Evolutionary conservation across 2,888 invertebrate species (phyloP).

Genomic region (Eupithecia abbreviata): DNA sequence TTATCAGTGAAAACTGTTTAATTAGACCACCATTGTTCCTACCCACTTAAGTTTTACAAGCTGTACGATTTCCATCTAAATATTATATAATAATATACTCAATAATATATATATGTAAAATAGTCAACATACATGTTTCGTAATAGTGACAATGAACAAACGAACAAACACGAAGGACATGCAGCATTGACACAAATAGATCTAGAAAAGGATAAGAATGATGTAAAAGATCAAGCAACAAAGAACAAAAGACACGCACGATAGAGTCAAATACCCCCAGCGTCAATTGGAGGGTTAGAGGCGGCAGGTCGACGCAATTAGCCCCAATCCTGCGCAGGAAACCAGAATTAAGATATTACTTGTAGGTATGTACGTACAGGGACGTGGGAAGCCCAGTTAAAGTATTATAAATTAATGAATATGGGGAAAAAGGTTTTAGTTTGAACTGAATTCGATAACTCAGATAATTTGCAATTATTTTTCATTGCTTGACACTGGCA

Average conservation of each 20-base stretch:
- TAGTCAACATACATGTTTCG: too few species aligned
- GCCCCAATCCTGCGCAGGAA: constrained; percentile 71
- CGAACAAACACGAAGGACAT: background rate
- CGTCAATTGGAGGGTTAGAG: constrained; percentile 63
- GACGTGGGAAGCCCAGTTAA: background rate
- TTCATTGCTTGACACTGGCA: too few species aligned
- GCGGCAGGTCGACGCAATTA: constrained; percentile 67
- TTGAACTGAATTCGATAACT: background rate
- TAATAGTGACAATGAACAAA: background rate
- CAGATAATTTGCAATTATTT: too few species aligned
- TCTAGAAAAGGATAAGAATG: background rate
- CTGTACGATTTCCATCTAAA: too few species aligned
- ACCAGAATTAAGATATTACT: constrained; percentile 63
- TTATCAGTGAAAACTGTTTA: too few species aligned
- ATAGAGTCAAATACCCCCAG: constrained; percentile 46
- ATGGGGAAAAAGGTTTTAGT: too few species aligned
- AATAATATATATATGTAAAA: too few species aligned
- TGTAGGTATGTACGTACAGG: background rate
- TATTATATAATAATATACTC: too few species aligned
- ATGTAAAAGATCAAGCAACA: constrained; percentile 6
- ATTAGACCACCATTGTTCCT: too few species aligned
- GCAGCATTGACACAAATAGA: background rate
- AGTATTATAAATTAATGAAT: too few species aligned
- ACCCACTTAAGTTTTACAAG: too few species aligned
- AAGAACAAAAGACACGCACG: background rate